Evolutionary conservation across 30 jellyfish, hydroid and myxozoan genomes (phyloP).

Genomic region (Pseudorhiza aurosa): DNA sequence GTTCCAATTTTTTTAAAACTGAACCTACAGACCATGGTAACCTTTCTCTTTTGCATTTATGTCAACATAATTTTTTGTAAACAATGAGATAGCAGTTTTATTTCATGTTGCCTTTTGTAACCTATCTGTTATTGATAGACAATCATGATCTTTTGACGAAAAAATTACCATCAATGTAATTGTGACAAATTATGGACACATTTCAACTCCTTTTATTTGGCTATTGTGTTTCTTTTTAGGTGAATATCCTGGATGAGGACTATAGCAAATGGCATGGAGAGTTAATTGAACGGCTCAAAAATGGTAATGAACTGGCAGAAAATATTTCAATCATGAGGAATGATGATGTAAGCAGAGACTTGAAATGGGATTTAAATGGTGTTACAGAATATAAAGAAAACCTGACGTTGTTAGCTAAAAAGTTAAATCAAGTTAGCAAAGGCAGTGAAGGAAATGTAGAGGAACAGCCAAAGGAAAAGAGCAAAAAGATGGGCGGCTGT

Average conservation of each 20-base stretch:
- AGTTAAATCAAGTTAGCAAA: neutral
- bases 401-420: neutral
- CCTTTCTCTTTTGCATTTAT: too few relatives aligned
- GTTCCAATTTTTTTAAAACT: slow-evolving; percentile 27
- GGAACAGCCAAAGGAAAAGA: neutral
- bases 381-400: neutral
- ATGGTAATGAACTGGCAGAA: neutral
- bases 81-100: too few relatives aligned
- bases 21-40: slow-evolving; percentile 26
- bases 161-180: too few relatives aligned
- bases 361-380: slow-evolving; percentile 12
- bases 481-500: neutral
- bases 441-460: neutral
- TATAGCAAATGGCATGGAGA: slow-evolving; percentile 51
- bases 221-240: neutral
- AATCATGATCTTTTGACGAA: too few relatives aligned
- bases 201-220: too few relatives aligned
- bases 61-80: too few relatives aligned
- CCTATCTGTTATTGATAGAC: too few relatives aligned
- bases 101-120: too few relatives aligned
- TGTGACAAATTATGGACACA: too few relatives aligned
- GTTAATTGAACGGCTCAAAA: neutral
- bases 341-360: neutral
- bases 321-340: neutral
- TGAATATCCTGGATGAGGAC: neutral